These are phyloP conservation scores for Apodemus agrarius DNA, from an alignment of 2,797 vertebrate species.

Conservation along the genomic window DNA sequence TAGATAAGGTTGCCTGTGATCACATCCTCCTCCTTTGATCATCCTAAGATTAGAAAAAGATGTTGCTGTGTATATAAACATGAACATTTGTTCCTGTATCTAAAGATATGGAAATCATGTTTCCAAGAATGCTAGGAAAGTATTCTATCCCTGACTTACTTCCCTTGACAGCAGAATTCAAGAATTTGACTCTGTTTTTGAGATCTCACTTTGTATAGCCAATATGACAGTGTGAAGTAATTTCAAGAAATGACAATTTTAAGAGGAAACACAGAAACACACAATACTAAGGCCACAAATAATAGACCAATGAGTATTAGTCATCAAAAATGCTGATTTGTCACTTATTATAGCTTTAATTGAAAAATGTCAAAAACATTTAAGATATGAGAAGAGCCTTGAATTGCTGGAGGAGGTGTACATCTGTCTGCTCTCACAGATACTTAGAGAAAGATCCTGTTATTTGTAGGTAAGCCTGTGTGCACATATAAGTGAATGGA, in stretches of 20 bases:
- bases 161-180: too few species aligned
- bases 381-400: background rate
- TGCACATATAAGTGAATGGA: background rate
- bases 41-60: too few species aligned
- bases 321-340: background rate
- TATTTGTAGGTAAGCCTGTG: background rate
- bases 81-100: too few species aligned
- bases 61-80: too few species aligned
- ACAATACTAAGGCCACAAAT: background rate
- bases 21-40: too few species aligned
- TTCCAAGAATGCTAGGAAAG: too few species aligned
- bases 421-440: background rate
- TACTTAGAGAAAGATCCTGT: background rate
- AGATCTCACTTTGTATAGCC: background rate
- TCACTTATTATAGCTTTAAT: background rate
- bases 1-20: too few species aligned
- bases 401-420: background rate
- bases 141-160: too few species aligned
- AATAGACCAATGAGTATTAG: background rate
- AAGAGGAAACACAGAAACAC: background rate
- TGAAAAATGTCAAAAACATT: background rate
- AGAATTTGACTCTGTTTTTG: too few species aligned
- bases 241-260: background rate
- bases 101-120: too few species aligned
- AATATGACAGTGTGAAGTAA: background rate